phyloP scores from a whole-genome alignment of 1,140 invertebrate species.

The Solenopsis fugax region DNA sequence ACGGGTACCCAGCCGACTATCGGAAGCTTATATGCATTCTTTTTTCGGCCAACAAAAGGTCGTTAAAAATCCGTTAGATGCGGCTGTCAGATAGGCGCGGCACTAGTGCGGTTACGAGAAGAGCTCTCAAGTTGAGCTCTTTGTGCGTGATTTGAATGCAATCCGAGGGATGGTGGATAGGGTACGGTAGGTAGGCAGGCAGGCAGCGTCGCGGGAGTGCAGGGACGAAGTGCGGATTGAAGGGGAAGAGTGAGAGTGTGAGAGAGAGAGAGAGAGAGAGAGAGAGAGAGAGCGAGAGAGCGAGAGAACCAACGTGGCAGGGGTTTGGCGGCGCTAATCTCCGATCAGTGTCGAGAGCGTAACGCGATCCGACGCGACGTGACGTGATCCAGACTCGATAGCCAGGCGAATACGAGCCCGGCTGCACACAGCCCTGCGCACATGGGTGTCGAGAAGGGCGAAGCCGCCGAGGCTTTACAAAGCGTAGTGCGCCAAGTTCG shows the following conservation, averaged over 20 bases:
- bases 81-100: slow-evolving; percentile 83
- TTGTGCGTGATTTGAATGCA: slow-evolving; percentile 86
- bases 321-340: slow-evolving; percentile 82
- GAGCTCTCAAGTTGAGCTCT: slow-evolving; percentile 81
- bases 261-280: not conserved
- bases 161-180: slow-evolving; percentile 80
- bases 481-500: slow-evolving; percentile 69
- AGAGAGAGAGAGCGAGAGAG: not conserved
- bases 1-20: slow-evolving; percentile 69
- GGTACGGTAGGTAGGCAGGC: slow-evolving; percentile 37
- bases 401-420: slow-evolving; percentile 76
- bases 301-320: slow-evolving; percentile 23
- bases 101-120: slow-evolving; percentile 77
- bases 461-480: slow-evolving; percentile 75
- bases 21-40: slow-evolving; percentile 75
- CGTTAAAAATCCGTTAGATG: slow-evolving; percentile 86
- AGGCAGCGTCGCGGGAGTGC: slow-evolving; percentile 38
- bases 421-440: slow-evolving; percentile 65
- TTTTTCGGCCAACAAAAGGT: slow-evolving; percentile 85
- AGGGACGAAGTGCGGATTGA: slow-evolving; percentile 49
- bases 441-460: slow-evolving; percentile 72
- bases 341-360: slow-evolving; percentile 86
- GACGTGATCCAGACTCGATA: slow-evolving; percentile 84
- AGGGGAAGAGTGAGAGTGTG: not conserved
- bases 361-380: slow-evolving; percentile 86